phyloP scores from a whole-genome alignment of 2,113 vertebrate genomes.

The Eleginops maclovinus region DNA sequence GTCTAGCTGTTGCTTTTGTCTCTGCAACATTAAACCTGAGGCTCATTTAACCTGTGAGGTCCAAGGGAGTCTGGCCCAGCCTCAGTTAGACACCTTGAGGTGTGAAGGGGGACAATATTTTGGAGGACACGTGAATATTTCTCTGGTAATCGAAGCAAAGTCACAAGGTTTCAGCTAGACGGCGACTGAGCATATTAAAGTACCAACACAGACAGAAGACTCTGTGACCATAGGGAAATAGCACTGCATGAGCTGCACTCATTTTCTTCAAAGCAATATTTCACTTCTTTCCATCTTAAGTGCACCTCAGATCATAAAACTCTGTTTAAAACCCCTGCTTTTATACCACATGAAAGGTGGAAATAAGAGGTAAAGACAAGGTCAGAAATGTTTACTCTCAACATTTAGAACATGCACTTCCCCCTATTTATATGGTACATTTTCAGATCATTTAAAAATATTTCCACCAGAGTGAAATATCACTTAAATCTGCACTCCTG shows the following conservation, averaged over 20 bases:
- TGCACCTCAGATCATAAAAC: slow-evolving; percentile 31
- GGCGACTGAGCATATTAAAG: slow-evolving; percentile 34
- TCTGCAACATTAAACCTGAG: slow-evolving; percentile 50
- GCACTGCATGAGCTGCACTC: slow-evolving; percentile 13
- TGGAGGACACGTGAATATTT: slow-evolving; percentile 27
- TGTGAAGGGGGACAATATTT: slow-evolving; percentile 27
- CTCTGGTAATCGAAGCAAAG: slow-evolving; percentile 32
- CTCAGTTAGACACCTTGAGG: slow-evolving; percentile 31
- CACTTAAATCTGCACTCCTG: slow-evolving; percentile 35
- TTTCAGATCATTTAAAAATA: background rate
- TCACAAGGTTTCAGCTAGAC: slow-evolving; percentile 27
- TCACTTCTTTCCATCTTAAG: slow-evolving; percentile 22
- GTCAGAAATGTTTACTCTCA: slow-evolving; percentile 7
- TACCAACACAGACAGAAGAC: slow-evolving; percentile 29
- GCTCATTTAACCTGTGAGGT: slow-evolving; percentile 54
- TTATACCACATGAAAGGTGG: background rate
- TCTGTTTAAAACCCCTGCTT: slow-evolving; percentile 15
- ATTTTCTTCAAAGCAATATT: slow-evolving; percentile 43
- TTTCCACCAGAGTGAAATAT: slow-evolving; percentile 16
- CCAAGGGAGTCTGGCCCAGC: slow-evolving; percentile 21
- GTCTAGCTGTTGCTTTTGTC: slow-evolving; percentile 22
- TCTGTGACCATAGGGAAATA: slow-evolving; percentile 32
- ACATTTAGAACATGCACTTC: slow-evolving; percentile 10
- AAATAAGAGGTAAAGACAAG: background rate
- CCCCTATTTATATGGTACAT: background rate